Base-by-base conservation (phyloP, 1,140 invertebrate species). In the Drosophila chauvacae region DNA sequence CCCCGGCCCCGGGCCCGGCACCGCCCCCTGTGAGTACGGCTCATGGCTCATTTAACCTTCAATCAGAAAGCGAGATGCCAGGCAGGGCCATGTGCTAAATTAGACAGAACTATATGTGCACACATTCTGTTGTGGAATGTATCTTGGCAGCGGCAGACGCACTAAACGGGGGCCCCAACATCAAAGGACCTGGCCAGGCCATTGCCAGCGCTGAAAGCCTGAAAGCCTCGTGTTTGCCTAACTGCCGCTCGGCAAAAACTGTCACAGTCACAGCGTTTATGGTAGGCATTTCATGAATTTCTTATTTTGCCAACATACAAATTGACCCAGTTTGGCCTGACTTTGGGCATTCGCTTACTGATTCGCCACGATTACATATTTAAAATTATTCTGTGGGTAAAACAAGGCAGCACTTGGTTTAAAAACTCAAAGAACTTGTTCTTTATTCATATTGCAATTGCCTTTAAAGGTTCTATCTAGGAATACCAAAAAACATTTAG, bases 21-120 rank as follows among this genome's bases (percentile, higher is more conserved):
- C 5, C 47, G 37, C 35, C 30, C 39, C n/a, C 11, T 48, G 41
- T 66, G 59, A 68, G 66, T 30, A 20, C 28, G 50, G 68, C 69
- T 72, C 77, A 81, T 75, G 85, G 74, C 85, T 90, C 85, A 90
- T 90, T 90, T 90, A 90, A 79, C 85, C 85, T 90, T 90, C 85
- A 90, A 90, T 90, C 85, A 90, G 74, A 79, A 56, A 81, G 85
- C 69, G 66, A 51, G 74, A 51, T 59, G 77, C 59, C 45, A 79
- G 47, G 66, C 65, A 72, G 68, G 68, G 66, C 77, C 68, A 55
- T 78, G 65, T 75, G 72, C 83, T 81, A 81, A 86, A 86, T 86
- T 86, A 86, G 60, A 69, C 82, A 64, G 65, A 81, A 79, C 74
- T 56, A 69, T 66, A 44, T 66, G 42, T 71, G 68, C 48, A 47